Evolutionary conservation across 2,888 invertebrate species (phyloP).

Genomic region (Catocala fraxini): DNA sequence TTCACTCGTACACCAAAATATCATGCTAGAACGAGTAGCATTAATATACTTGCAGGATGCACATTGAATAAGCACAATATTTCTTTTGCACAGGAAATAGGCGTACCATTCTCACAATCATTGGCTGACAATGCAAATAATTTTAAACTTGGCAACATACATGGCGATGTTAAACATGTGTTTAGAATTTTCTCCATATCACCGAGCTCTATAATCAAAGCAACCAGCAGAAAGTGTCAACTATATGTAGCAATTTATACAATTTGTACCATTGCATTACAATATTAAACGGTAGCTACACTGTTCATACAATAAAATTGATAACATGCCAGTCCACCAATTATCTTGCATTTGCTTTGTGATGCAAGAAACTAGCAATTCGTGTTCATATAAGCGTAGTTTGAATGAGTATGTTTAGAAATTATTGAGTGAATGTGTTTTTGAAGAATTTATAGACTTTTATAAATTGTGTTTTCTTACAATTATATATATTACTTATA

Average conservation of each 20-base stretch:
- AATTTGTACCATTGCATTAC: slow-evolving; percentile 2
- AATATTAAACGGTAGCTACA: background rate
- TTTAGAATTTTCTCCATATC: slow-evolving; percentile 10
- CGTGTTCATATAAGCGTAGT: background rate
- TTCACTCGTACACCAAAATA: no score
- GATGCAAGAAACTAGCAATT: background rate
- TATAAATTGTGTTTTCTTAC: no score
- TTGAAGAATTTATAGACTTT: no score
- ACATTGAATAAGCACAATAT: slow-evolving; percentile 10
- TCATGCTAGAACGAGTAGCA: no score
- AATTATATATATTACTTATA: no score
- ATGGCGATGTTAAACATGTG: background rate
- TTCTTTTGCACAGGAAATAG: slow-evolving; percentile 52
- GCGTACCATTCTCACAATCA: slow-evolving; percentile 55
- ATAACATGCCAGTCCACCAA: slow-evolving; percentile 31
- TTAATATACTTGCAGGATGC: background rate
- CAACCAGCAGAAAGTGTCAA: slow-evolving; percentile 8
- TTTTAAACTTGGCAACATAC: slow-evolving; percentile 4
- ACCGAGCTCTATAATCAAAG: slow-evolving; percentile 13
- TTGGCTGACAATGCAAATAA: slow-evolving; percentile 10
- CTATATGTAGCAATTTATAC: background rate
- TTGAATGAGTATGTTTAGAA: no score
- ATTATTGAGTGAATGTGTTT: no score
- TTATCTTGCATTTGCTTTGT: slow-evolving; percentile 20
- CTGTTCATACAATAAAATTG: slow-evolving; percentile 20